These are phyloP conservation scores for Orthosia cruda DNA, from an alignment of 2,888 invertebrate species.

Conservation along the genomic window DNA sequence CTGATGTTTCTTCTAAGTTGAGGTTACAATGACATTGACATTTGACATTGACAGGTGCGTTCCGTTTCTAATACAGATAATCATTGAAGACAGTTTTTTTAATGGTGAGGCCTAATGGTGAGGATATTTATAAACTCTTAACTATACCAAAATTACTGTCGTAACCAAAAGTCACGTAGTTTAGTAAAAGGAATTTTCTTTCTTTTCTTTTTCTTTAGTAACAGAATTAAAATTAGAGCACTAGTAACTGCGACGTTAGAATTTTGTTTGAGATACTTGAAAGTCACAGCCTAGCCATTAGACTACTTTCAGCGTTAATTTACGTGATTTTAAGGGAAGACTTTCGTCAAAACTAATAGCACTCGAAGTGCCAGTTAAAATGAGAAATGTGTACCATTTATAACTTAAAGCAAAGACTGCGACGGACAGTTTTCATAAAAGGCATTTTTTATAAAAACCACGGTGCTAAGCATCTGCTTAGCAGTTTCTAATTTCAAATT, in stretches of 20 bases:
- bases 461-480: too few species aligned
- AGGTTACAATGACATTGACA: too few species aligned
- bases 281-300: constrained; percentile 34
- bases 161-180: neutral
- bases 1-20: too few species aligned
- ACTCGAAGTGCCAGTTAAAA: constrained; percentile 63
- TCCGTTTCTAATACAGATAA: too few species aligned
- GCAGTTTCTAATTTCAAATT: too few species aligned
- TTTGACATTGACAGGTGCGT: too few species aligned
- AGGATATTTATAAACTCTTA: neutral
- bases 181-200: neutral
- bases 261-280: constrained; percentile 32
- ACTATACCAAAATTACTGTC: neutral
- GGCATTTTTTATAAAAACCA: too few species aligned
- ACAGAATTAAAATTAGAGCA: constrained; percentile 5
- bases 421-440: constrained; percentile 18
- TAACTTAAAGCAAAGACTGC: constrained; percentile 33
- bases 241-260: neutral
- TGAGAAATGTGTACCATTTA: constrained; percentile 64
- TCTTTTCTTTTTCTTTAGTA: neutral
- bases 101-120: too few species aligned
- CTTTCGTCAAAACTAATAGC: constrained; percentile 63
- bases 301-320: constrained; percentile 42
- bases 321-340: constrained; percentile 47
- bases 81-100: neutral